phyloP scores from a whole-genome alignment of 2,797 vertebrate genomes.

The Huso huso region DNA sequence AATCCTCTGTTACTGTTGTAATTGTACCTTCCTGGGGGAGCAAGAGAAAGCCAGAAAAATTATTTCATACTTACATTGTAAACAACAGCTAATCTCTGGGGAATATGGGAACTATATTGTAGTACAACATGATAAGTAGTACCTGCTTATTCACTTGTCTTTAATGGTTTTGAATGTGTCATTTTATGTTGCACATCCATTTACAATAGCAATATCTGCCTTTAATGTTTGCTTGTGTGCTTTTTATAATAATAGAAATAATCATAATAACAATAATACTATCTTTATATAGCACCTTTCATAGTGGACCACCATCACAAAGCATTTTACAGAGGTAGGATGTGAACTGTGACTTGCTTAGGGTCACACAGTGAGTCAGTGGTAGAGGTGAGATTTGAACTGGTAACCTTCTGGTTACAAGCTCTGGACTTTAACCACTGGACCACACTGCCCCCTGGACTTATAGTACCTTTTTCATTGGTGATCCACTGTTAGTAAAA shows the following conservation, averaged over 20 bases:
- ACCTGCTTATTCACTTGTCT: constrained; percentile 19
- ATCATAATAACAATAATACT: too few relatives aligned
- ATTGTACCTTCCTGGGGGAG: constrained; percentile 76
- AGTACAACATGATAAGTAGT: constrained; percentile 17
- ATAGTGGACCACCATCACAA: too few relatives aligned
- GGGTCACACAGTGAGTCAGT: too few relatives aligned
- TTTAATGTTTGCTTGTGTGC: not conserved
- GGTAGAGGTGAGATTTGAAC: too few relatives aligned
- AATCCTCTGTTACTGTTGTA: constrained; percentile 93
- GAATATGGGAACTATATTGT: constrained; percentile 40
- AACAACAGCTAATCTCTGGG: constrained; percentile 70
- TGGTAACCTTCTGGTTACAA: too few relatives aligned
- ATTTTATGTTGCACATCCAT: constrained; percentile 8
- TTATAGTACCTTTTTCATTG: too few relatives aligned
- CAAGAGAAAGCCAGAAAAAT: constrained; percentile 68
- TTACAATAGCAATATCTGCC: not conserved
- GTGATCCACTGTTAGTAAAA: too few relatives aligned
- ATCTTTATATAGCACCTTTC: too few relatives aligned
- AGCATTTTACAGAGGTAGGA: too few relatives aligned
- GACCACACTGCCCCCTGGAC: too few relatives aligned
- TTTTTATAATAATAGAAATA: not conserved
- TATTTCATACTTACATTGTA: constrained; percentile 84
- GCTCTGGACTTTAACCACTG: too few relatives aligned
- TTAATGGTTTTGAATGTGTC: constrained; percentile 13
- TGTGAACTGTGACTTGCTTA: too few relatives aligned